Evolutionary conservation across 37 sponge, comb jelly and placozoan genomes (phyloP).

Genomic region (Tethya wilhelma): DNA sequence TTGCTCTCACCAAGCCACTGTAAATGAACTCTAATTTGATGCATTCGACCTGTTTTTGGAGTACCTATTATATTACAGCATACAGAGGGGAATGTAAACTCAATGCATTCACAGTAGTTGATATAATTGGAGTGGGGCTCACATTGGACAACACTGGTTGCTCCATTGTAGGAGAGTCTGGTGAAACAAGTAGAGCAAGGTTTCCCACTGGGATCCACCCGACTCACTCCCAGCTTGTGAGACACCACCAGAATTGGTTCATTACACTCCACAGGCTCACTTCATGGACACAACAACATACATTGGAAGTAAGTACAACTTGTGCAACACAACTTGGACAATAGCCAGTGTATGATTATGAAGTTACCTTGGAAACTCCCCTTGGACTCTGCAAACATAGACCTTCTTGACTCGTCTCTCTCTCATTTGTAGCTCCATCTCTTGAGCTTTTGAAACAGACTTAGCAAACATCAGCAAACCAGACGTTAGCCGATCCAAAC

Average conservation of each 20-base stretch:
- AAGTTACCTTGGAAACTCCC: conserved; percentile 86
- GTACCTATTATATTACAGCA: conserved; percentile 41
- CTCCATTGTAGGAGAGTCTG: conserved; percentile 79
- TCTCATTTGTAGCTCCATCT: conserved; percentile 72
- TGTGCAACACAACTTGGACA: neutral
- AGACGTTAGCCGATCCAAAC: conserved; percentile 91
- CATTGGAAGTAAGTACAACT: neutral
- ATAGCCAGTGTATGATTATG: neutral
- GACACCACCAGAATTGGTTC: conserved; percentile 85
- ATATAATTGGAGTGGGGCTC: neutral
- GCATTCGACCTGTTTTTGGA: conserved; percentile 93
- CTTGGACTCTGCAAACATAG: conserved; percentile 86
- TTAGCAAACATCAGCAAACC: conserved; percentile 89
- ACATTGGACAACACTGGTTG: conserved; percentile 85
- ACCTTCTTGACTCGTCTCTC: conserved; percentile 71
- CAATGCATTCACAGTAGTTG: neutral
- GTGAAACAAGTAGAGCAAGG: conserved; percentile 76
- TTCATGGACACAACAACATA: conserved; percentile 1
- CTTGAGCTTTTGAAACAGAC: conserved; percentile 58
- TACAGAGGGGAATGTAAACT: neutral
- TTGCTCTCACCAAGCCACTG: conserved; percentile 79
- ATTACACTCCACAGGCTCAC: conserved; percentile 76
- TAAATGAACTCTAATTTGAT: conserved; percentile 89
- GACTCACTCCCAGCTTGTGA: conserved; percentile 86
- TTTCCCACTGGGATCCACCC: conserved; percentile 80